Evolutionary conservation across 64 coral and sea anemone genomes (phyloP).

Genomic region (Dendronephthya gigantea): DNA sequence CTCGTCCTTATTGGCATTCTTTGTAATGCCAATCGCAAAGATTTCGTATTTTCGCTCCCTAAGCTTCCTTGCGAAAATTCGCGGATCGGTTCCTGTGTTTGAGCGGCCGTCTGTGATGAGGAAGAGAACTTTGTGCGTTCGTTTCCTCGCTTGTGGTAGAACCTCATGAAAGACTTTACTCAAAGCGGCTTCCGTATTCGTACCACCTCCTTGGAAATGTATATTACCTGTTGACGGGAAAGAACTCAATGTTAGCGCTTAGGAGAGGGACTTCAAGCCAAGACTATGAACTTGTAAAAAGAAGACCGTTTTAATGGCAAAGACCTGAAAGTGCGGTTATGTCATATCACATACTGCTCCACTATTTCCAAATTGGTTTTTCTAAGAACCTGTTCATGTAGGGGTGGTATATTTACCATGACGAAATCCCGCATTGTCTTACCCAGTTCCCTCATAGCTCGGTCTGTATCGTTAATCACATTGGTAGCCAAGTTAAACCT

Average conservation of each 20-base stretch:
- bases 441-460: conserved; percentile 53
- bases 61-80: conserved; percentile 39
- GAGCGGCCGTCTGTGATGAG: conserved; percentile 86
- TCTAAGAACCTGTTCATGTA: background rate
- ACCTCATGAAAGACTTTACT: conserved; percentile 54
- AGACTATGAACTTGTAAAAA: too few species aligned
- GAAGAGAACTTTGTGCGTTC: conserved; percentile 81
- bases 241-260: background rate
- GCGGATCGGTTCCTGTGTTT: conserved; percentile 57
- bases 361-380: too few species aligned
- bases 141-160: conserved; percentile 50
- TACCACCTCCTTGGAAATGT: conserved; percentile 62
- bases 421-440: background rate
- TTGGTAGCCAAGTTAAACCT: conserved; percentile 66
- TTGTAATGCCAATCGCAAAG: conserved; percentile 77
- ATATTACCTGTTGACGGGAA: conserved; percentile 50
- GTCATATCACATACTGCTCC: too few species aligned
- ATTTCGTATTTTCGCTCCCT: conserved; percentile 71
- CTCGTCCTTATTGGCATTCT: conserved; percentile 53
- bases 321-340: too few species aligned
- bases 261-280: too few species aligned
- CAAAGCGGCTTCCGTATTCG: conserved; percentile 55
- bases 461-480: conserved; percentile 46
- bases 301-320: background rate
- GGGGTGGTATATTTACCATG: background rate